Percentiles rank a stretch among this genome's conserved stretches.
These are phyloP conservation scores for Mola mola DNA, from an alignment of 2,113 vertebrate genomes.

Conservation along the genomic window DNA sequence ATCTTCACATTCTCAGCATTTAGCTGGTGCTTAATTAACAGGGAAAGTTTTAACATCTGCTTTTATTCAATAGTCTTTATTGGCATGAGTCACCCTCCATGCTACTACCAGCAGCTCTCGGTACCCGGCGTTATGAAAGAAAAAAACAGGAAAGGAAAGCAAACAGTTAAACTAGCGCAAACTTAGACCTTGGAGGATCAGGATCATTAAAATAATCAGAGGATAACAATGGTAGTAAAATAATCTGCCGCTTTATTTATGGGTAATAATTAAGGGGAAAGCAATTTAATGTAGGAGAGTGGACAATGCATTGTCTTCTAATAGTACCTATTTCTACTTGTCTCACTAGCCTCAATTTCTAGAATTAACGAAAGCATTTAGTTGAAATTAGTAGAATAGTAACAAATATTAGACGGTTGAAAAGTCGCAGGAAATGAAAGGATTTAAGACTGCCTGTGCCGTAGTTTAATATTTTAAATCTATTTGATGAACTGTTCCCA, in stretches of 20 bases:
- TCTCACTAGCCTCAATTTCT: constrained; percentile 12
- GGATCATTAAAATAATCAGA: constrained; percentile 44
- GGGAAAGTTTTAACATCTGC: constrained; percentile 77
- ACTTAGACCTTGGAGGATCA: constrained; percentile 41
- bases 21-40: constrained; percentile 65
- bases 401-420: neutral
- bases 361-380: too few relatives aligned
- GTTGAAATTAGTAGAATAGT: too few relatives aligned
- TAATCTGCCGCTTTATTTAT: constrained; percentile 57
- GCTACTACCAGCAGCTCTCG: constrained; percentile 70
- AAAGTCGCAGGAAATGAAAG: neutral
- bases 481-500: constrained; percentile 42
- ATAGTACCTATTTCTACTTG: constrained; percentile 5
- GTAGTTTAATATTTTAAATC: constrained; percentile 3
- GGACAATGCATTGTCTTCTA: constrained; percentile 31
- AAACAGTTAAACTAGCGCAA: constrained; percentile 27
- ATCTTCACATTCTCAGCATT: constrained; percentile 70
- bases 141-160: constrained; percentile 49
- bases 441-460: too few relatives aligned
- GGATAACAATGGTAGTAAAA: constrained; percentile 47
- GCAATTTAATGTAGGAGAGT: constrained; percentile 45
- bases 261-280: constrained; percentile 61
- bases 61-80: constrained; percentile 78
- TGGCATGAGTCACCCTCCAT: constrained; percentile 72
- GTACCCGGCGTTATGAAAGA: constrained; percentile 45